Percentiles rank a stretch among this genome's conserved stretches.
Evolutionary conservation across 2,888 invertebrate species (phyloP).

Genomic region (Acronicta aceris): DNA sequence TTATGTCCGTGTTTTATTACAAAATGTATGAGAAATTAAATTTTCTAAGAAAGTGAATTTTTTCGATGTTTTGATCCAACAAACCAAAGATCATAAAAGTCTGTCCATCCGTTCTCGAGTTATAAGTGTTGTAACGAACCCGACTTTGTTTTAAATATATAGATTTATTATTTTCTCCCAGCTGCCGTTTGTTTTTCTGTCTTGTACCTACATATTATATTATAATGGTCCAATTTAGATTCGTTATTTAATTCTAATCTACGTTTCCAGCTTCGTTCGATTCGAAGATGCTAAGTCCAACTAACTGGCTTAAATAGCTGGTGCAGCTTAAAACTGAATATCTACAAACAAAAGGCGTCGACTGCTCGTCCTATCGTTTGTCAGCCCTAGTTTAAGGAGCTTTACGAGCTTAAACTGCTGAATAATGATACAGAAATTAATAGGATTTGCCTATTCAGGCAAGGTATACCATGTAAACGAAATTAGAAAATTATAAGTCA

Average conservation of each 20-base stretch:
- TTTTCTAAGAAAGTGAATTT: too few species aligned
- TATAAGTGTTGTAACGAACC: too few species aligned
- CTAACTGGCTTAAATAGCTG: conserved; percentile 12
- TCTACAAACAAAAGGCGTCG: conserved; percentile 18
- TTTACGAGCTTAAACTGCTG: not conserved
- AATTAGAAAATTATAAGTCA: too few species aligned
- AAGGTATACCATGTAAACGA: not conserved
- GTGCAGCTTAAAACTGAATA: conserved; percentile 18
- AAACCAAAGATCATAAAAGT: too few species aligned
- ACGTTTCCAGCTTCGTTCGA: not conserved
- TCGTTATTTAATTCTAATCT: not conserved
- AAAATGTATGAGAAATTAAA: too few species aligned
- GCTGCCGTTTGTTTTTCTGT: too few species aligned
- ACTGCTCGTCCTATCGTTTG: conserved; percentile 9
- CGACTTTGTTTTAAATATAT: too few species aligned
- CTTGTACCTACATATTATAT: not conserved
- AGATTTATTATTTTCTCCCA: too few species aligned
- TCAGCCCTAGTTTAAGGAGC: not conserved
- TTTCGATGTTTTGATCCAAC: too few species aligned
- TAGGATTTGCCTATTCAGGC: not conserved
- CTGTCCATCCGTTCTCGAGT: too few species aligned
- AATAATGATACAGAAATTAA: not conserved
- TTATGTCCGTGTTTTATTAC: too few species aligned
- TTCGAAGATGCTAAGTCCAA: not conserved
- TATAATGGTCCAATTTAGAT: not conserved